Percentiles rank a stretch among this genome's conserved stretches.
phyloP scores from a whole-genome alignment of 2,888 invertebrate genomes.

The Lasius platythorax region DNA sequence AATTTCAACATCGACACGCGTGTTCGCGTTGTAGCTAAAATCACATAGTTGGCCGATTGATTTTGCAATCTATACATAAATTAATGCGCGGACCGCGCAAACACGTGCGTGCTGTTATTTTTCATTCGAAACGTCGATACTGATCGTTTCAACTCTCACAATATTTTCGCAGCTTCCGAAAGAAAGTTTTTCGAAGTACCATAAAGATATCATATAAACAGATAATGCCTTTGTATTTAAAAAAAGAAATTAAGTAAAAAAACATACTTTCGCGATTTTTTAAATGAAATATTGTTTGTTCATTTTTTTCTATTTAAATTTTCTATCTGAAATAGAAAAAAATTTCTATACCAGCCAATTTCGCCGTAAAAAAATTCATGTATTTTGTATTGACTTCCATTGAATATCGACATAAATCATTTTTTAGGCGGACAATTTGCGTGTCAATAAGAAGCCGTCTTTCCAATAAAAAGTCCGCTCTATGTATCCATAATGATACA shows the following conservation, averaged over 20 bases:
- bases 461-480: background rate
- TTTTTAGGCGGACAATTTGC: background rate
- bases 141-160: background rate
- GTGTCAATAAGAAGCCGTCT: background rate
- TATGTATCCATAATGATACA: background rate
- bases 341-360: background rate
- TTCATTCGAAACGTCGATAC: background rate
- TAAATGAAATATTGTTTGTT: background rate
- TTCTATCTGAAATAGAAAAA: background rate
- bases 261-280: background rate
- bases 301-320: background rate
- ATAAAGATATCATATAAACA: background rate
- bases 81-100: background rate
- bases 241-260: background rate
- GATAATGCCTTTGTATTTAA: background rate
- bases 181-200: background rate
- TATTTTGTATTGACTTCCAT: background rate
- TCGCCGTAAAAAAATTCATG: background rate
- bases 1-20: background rate
- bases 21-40: background rate
- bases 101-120: background rate
- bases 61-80: conserved; percentile 37
- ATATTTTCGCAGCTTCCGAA: background rate
- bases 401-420: background rate
- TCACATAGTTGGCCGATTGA: background rate